Conservation (phyloP, 2,113 vertebrate genomes). For the Dasyornis broadbenti region DNA sequence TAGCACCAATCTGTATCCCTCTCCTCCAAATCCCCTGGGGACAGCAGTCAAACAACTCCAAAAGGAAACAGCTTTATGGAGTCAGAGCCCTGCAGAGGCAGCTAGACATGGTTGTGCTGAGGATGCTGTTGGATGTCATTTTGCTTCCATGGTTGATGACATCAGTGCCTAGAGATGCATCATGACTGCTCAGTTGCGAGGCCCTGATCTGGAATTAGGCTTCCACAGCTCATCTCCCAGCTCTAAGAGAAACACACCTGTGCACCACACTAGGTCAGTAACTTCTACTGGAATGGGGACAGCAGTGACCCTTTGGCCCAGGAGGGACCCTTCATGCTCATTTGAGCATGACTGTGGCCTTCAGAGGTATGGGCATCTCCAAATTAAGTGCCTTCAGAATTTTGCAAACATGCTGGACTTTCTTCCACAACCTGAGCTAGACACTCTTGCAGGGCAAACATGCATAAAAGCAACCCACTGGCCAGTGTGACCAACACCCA, state of each 20-base stretch:
- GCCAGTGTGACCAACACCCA: neutral
- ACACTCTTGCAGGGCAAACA: neutral
- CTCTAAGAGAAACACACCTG: neutral
- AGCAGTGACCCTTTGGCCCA: neutral
- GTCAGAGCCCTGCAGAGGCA: neutral
- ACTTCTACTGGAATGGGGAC: neutral
- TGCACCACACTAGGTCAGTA: neutral
- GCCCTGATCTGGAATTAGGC: neutral
- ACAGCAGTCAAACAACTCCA: rapidly evolving
- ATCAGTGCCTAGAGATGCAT: neutral
- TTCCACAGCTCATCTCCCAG: neutral
- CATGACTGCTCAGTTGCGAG: neutral
- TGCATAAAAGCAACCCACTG: neutral
- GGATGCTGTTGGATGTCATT: neutral
- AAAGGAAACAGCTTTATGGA: neutral
- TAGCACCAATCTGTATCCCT: rapidly evolving
- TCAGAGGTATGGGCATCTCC: neutral
- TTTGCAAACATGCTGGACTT: neutral
- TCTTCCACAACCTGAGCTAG: neutral
- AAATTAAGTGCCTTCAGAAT: neutral
- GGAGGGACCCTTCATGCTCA: neutral
- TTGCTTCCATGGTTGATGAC: neutral
- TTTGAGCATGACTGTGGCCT: neutral
- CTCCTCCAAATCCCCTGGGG: neutral
- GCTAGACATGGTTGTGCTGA: neutral